Evolutionary conservation across 1,140 invertebrate genomes (phyloP).

Genomic region (Drosophila nikananu): DNA sequence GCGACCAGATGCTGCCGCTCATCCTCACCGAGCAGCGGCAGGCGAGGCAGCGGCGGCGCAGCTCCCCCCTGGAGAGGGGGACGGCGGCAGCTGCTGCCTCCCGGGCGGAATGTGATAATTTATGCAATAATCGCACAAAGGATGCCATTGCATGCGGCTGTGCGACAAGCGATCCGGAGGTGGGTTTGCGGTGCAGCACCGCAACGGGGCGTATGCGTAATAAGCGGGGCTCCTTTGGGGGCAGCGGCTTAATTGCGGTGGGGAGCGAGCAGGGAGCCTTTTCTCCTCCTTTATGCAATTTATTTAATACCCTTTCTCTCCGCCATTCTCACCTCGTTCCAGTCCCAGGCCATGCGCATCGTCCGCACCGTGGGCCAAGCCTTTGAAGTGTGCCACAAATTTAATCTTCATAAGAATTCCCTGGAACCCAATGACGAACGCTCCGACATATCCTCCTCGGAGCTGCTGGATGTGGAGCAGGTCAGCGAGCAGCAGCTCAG

Average conservation of each 20-base stretch:
- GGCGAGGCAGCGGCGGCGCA: conserved; percentile 66
- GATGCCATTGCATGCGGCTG: conserved; percentile 63
- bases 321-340: conserved; percentile 84
- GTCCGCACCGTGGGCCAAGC: conserved; percentile 99
- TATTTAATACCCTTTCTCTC: conserved; percentile 30
- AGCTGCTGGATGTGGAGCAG: conserved; percentile 85
- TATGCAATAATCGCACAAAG: conserved; percentile 77
- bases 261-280: conserved; percentile 12
- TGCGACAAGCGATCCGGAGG: conserved; percentile 71
- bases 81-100: too few relatives aligned
- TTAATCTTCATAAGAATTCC: conserved; percentile 88
- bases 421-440: conserved; percentile 88
- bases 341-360: conserved; percentile 99
- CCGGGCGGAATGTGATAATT: conserved; percentile 67
- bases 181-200: conserved; percentile 44
- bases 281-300: conserved; percentile 13
- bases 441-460: conserved; percentile 88
- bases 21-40: conserved; percentile 58
- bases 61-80: conserved; percentile 64
- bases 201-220: conserved; percentile 60
- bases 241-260: conserved; percentile 51
- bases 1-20: conserved; percentile 54
- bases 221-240: conserved; percentile 35
- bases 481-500: conserved; percentile 86
- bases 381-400: conserved; percentile 99